Percentiles rank a stretch among this genome's conserved stretches.
Conservation (phyloP, 1,140 invertebrate species). For the Cyrtorhinus lividipennis region DNA sequence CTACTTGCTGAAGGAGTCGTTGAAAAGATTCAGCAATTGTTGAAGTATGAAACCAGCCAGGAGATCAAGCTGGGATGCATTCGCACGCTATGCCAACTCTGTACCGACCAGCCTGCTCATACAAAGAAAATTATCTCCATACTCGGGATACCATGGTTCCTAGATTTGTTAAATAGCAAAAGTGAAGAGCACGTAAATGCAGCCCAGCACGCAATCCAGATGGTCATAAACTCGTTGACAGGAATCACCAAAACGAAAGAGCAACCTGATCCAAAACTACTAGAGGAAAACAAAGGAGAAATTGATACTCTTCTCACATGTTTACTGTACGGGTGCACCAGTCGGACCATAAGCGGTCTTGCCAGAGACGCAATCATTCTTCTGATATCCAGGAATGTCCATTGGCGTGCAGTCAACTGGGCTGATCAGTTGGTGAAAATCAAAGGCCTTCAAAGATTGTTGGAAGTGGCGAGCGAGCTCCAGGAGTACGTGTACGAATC, state of each 20-base stretch:
- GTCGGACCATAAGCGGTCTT: constrained; percentile 59
- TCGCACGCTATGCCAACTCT: constrained; percentile 58
- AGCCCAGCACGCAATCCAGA: constrained; percentile 61
- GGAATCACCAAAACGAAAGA: constrained; percentile 47
- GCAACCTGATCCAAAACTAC: constrained; percentile 53
- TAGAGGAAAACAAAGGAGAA: constrained; percentile 56
- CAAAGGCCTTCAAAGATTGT: constrained; percentile 57
- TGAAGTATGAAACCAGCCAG: constrained; percentile 62
- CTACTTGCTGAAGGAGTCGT: constrained; percentile 50
- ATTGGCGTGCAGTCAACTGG: constrained; percentile 71
- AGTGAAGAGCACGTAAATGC: constrained; percentile 58
- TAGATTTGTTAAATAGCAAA: constrained; percentile 64
- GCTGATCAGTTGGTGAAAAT: constrained; percentile 72
- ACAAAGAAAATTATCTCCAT: constrained; percentile 50
- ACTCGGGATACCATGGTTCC: constrained; percentile 68
- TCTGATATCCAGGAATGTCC: constrained; percentile 79
- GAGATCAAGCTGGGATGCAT: constrained; percentile 45
- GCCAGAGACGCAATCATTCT: constrained; percentile 84
- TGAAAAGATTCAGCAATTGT: constrained; percentile 47
- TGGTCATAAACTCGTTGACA: constrained; percentile 61
- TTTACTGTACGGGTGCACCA: constrained; percentile 61
- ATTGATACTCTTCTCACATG: constrained; percentile 71
- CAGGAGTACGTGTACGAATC: constrained; percentile 81
- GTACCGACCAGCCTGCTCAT: constrained; percentile 45
- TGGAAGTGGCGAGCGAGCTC: constrained; percentile 83